phyloP scores from a whole-genome alignment of 1,140 invertebrate genomes.

The Caenorhabditis latens region DNA sequence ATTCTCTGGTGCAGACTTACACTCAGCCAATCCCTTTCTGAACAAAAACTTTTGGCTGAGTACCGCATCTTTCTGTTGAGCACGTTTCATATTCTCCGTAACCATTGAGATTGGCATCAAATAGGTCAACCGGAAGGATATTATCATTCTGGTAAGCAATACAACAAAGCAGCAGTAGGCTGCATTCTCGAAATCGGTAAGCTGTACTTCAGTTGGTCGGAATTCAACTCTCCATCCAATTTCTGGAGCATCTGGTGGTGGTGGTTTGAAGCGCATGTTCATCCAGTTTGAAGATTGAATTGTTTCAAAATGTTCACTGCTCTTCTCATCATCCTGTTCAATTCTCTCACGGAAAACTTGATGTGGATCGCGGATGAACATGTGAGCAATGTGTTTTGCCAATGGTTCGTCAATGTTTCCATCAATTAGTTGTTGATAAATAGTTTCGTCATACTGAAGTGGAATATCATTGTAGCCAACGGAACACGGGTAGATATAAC shows the following conservation, averaged over 20 bases:
- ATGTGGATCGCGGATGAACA: constrained; percentile 97
- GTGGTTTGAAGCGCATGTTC: constrained; percentile 96
- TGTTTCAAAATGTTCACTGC: constrained; percentile 97
- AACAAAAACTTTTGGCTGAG: constrained; percentile 90
- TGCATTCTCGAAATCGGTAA: constrained; percentile 99
- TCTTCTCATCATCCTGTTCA: constrained; percentile 90
- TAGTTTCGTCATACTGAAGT: constrained; percentile 87
- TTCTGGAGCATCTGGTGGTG: constrained; percentile 84
- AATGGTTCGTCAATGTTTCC: constrained; percentile 83
- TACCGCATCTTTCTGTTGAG: constrained; percentile 90
- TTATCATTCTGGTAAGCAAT: constrained; percentile 92
- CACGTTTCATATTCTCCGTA: constrained; percentile 96
- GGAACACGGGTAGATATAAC: constrained; percentile 90
- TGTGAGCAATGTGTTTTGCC: constrained; percentile 94
- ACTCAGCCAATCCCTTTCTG: constrained; percentile 73
- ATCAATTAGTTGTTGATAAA: constrained; percentile 86
- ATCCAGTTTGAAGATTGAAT: constrained; percentile 99
- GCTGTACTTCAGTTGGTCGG: constrained; percentile 93
- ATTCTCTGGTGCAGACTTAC: constrained; percentile 77
- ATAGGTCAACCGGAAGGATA: constrained; percentile 95
- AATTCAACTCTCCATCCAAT: constrained; percentile 99
- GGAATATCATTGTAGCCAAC: constrained; percentile 92
- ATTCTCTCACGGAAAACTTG: constrained; percentile 94
- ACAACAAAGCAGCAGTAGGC: constrained; percentile 99
- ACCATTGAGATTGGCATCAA: constrained; percentile 96